Conservation (phyloP, 2,888 invertebrate species). For the Drosophila villosipedis region DNA sequence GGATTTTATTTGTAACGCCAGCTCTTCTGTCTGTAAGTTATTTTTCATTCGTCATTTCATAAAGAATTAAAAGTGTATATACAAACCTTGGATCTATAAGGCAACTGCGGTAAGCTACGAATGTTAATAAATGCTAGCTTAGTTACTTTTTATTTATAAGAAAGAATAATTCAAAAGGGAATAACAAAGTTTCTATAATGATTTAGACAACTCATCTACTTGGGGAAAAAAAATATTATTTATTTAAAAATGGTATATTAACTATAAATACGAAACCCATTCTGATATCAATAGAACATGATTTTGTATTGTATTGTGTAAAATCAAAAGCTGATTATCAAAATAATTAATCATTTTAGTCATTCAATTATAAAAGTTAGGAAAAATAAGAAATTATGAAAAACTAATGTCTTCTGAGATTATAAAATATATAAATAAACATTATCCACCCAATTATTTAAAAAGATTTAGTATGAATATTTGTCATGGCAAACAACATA, state of each 20-base stretch:
- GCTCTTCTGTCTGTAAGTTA: background rate
- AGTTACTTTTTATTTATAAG: background rate
- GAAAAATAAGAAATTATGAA: background rate
- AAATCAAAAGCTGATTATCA: background rate
- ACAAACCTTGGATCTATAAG: background rate
- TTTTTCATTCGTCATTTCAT: background rate
- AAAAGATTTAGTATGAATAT: constrained; percentile 1
- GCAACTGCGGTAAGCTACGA: background rate
- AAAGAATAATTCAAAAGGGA: background rate
- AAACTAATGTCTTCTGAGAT: background rate
- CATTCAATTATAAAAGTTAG: background rate
- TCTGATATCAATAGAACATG: background rate
- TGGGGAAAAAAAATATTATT: background rate
- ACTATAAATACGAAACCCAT: background rate
- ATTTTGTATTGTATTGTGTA: background rate
- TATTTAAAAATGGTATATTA: background rate
- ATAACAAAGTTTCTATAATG: background rate
- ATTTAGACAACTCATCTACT: background rate
- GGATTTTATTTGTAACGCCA: background rate
- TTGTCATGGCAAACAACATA: constrained; percentile 15
- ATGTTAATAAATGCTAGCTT: background rate
- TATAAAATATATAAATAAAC: background rate
- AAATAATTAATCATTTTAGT: background rate
- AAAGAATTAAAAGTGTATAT: background rate
- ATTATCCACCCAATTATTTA: constrained; percentile 6